Conservation (phyloP, 2,797 vertebrate species). For the Darevskia mixta region DNA sequence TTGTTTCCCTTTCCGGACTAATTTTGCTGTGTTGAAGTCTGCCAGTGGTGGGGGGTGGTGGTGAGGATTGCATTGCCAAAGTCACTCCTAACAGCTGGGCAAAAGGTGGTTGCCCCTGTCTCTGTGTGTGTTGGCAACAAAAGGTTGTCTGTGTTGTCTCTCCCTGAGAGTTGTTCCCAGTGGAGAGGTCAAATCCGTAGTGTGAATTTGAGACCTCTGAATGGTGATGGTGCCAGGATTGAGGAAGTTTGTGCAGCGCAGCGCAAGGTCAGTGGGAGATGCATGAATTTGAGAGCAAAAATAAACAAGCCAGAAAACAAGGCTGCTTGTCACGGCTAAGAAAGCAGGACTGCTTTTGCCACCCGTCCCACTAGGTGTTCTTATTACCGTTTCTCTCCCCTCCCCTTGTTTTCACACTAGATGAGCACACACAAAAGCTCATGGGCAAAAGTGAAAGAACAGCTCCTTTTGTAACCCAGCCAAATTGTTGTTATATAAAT, state of each 20-base stretch:
- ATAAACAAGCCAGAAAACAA: constrained; percentile 6
- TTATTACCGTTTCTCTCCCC: background rate
- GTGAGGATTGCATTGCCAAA: constrained; percentile 47
- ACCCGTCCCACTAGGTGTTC: constrained; percentile 31
- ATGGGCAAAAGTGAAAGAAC: background rate
- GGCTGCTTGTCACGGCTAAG: constrained; percentile 36
- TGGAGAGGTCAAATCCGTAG: constrained; percentile 41
- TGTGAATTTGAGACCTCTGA: constrained; percentile 36
- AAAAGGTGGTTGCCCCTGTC: constrained; percentile 26
- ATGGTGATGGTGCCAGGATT: constrained; percentile 54
- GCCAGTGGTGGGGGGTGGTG: background rate
- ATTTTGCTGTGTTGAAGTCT: background rate
- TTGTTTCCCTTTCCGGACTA: constrained; percentile 34
- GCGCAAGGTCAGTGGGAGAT: constrained; percentile 66
- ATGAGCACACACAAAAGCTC: constrained; percentile 4
- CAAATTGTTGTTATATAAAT: constrained; percentile 7
- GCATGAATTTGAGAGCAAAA: constrained; percentile 64
- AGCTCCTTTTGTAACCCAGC: background rate
- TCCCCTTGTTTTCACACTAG: background rate
- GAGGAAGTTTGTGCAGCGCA: constrained; percentile 62
- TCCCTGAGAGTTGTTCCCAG: constrained; percentile 17
- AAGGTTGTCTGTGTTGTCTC: constrained; percentile 39
- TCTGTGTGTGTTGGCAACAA: constrained; percentile 10
- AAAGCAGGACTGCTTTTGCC: constrained; percentile 34
- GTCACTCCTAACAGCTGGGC: constrained; percentile 42